Evolutionary conservation across 1,140 invertebrate genomes (phyloP), one percentile per base, ranked within the genome.

Genomic region (Carposina sasakii): DNA sequence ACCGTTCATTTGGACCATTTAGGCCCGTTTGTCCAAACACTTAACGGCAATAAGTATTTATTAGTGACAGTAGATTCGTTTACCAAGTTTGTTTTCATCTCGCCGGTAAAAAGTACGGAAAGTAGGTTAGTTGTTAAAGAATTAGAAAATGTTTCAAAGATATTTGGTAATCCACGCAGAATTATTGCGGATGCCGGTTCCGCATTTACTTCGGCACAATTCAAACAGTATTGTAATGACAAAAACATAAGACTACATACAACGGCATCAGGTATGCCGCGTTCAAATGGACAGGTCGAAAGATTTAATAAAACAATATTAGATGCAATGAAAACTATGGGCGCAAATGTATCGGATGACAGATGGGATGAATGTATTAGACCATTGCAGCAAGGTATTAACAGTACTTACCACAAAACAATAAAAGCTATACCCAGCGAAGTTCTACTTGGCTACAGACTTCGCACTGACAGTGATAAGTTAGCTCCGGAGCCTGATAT

Each of bases 41-140:
- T 4, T 12, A 36, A 36, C 9, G 16, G 16, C 1, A 47, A 47
- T 19, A 21, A 5, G 12, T 47, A 47, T 26, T 9, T 47, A 2
- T 17, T 47, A n/a, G 45, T 47, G n/a, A 4, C 17, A 15, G 33
- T 47, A 8, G 45, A 47, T 37, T 8, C 45, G 37, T 36, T 36
- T 36, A 36, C 33, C n/a, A 36, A 36, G 16, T 36, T 36, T 36
- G 33, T 36, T 36, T 36, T 36, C 9, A 15, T 36, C 2, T 36
- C 33, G 16, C n/a, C 33, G 9, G 33, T 36, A n/a, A 13, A 19
- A 16, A 16, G n/a, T 13, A 36, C 33, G 1, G 16, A 36, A 36
- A 36, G n/a, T 36, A 3, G 1, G 9, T 13, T 10, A 16, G 33
- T 36, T 36, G 19, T 36, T 16, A 16, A 36, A 4, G 34, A 37